Conservation (phyloP, 2,888 invertebrate species). For the Drosophila rubida region DNA sequence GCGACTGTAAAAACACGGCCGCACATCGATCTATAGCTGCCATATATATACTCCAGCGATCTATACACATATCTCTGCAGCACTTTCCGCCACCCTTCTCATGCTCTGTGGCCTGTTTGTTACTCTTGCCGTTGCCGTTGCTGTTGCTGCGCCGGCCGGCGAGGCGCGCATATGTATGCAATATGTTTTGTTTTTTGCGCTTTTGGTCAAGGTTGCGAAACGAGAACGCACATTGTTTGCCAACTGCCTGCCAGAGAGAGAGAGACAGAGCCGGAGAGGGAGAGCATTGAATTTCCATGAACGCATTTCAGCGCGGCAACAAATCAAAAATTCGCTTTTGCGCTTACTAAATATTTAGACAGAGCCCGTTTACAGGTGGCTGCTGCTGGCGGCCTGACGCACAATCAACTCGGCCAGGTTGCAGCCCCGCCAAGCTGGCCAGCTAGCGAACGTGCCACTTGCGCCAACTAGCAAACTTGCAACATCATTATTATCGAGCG, state of each 20-base stretch:
- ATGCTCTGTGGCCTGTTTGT: background rate
- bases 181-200: conserved; percentile 64
- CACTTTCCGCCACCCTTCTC: background rate
- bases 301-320: conserved; percentile 69
- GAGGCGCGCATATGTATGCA: conserved; percentile 76
- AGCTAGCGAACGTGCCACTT: background rate
- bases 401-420: conserved; percentile 35
- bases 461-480: conserved; percentile 52
- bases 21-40: conserved; percentile 28
- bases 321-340: conserved; percentile 62
- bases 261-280: background rate
- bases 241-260: background rate
- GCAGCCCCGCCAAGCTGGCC: conserved; percentile 26
- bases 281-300: conserved; percentile 56
- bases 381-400: conserved; percentile 35
- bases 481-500: conserved; percentile 63
- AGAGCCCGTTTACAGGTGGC: conserved; percentile 71
- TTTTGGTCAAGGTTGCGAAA: conserved; percentile 52
- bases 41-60: background rate
- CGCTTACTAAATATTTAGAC: conserved; percentile 70
- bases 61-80: background rate
- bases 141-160: conserved; percentile 67
- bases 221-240: conserved; percentile 3
- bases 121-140: background rate
- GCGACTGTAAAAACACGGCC: conserved; percentile 35